Percentiles rank a stretch among this genome's conserved stretches.
These are phyloP conservation scores for Gymnodraco acuticeps DNA, from an alignment of 2,797 vertebrate genomes.

Conservation along the genomic window DNA sequence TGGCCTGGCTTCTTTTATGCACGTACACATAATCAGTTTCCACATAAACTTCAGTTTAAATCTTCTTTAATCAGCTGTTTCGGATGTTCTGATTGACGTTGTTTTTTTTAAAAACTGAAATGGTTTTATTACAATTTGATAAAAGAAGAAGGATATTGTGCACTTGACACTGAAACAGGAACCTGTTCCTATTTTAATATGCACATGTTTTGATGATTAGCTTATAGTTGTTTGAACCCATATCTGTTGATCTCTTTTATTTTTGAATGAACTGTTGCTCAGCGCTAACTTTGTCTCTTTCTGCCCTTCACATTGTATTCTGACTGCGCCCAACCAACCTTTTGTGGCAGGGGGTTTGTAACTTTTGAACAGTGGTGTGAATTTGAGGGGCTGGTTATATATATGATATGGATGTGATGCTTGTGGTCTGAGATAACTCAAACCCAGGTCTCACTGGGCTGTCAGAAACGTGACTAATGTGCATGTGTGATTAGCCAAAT, in stretches of 20 bases:
- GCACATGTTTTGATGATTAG: background rate
- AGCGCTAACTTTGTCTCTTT: background rate
- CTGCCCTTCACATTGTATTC: background rate
- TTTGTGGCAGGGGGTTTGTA: background rate
- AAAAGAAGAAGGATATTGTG: no score
- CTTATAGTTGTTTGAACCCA: background rate
- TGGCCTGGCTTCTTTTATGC: no score
- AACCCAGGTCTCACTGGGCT: background rate
- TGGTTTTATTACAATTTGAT: no score
- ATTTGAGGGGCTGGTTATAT: background rate
- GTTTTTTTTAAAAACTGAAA: no score
- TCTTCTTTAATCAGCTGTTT: no score
- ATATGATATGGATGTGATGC: background rate
- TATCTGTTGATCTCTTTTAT: background rate
- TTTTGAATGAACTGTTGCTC: background rate
- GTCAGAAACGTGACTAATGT: constrained; percentile 21
- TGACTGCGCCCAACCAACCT: background rate
- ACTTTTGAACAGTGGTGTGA: background rate
- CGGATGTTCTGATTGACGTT: no score
- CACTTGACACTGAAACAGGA: background rate
- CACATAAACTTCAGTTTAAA: no score
- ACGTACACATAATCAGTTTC: no score
- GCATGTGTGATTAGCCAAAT: constrained; percentile 1
- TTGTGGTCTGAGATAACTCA: background rate
- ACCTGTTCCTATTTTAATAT: background rate